Evolutionary conservation across 2,888 invertebrate species (phyloP), one percentile per base, ranked within the genome.

Genomic region (Mesoligia furuncula): DNA sequence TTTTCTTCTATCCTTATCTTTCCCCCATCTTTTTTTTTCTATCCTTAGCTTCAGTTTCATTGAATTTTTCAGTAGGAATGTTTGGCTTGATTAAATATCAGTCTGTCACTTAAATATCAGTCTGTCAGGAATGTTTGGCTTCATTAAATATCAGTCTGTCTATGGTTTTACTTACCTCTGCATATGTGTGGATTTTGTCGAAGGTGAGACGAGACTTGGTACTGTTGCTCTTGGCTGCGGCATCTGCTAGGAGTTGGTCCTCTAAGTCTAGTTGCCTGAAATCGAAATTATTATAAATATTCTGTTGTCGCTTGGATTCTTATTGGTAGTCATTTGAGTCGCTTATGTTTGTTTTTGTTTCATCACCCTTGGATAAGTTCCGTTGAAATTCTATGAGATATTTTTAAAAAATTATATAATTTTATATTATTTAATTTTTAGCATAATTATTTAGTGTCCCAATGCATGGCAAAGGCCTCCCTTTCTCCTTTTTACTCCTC

Each of bases 261-360:
- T 95, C 95, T 13, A 90, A 68, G 4, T 94, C 93, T 45, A 95
- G 67, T 57, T 90, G 83, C 61, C 95, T 94, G 48, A 68, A 72
- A 77, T 57, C n/a, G 2, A 39, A 45, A 59, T 45, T 0, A 54
- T 11, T 0, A 54, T 66, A 1, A 71, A 31, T 17, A 57, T 27
- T 54, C 39, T 13, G 20, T 7, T 24, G 1, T 13, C 7, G 8
- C 17, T 57, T 20, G 5, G 9, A 42, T 70, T 54, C 3, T 4
- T 54, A 7, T 39, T 54, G 24, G 3, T 51, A 20, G 36, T 36
- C 0, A n/a, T 36, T 62, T 62, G 20, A 36, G 36, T 62, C 2
- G 5, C 2, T 27, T 17, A 15, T 15, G 7, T 27, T 15, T 59
- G 9, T n/a, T 39, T 57, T 20, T 11, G 54, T 57, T 39, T 36